Evolutionary conservation across 1,140 invertebrate genomes (phyloP).

Genomic region (Tetramorium alpestre): DNA sequence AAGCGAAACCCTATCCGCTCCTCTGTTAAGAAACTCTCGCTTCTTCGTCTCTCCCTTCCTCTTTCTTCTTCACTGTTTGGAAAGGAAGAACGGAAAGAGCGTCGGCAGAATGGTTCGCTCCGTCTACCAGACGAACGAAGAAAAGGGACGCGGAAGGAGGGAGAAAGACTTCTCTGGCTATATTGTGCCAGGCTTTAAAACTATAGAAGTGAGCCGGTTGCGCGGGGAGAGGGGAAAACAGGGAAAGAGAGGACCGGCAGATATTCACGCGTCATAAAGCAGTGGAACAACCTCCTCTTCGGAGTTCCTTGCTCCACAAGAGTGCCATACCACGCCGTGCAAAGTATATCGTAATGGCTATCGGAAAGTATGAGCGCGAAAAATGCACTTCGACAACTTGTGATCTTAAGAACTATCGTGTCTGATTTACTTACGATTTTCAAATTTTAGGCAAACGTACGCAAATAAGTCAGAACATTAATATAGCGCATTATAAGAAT

Average conservation of each 20-base stretch:
- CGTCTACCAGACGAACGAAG: slow-evolving; percentile 20
- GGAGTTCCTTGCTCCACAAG: slow-evolving; percentile 35
- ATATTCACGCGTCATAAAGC: slow-evolving; percentile 82
- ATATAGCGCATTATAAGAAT: not conserved
- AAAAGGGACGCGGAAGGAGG: slow-evolving; percentile 25
- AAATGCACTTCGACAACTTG: slow-evolving; percentile 58
- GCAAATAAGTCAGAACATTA: not conserved
- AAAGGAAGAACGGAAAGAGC: slow-evolving; percentile 30
- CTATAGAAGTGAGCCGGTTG: slow-evolving; percentile 39
- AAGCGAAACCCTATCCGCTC: slow-evolving; percentile 78
- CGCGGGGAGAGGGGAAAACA: not conserved
- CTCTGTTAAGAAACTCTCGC: slow-evolving; percentile 73
- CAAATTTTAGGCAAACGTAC: not conserved
- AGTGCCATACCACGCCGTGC: slow-evolving; percentile 9
- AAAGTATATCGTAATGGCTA: slow-evolving; percentile 73
- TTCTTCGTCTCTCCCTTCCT: slow-evolving; percentile 42
- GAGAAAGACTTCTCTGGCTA: slow-evolving; percentile 49
- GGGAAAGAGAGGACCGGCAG: slow-evolving; percentile 52
- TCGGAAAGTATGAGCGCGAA: slow-evolving; percentile 61
- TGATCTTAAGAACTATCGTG: slow-evolving; percentile 25
- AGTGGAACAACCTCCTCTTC: slow-evolving; percentile 67
- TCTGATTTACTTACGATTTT: slow-evolving; percentile 65
- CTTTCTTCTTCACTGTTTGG: not conserved
- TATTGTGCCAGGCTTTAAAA: slow-evolving; percentile 67
- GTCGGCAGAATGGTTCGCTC: not conserved